phyloP scores from a whole-genome alignment of 2,888 invertebrate genomes.

The Glyphotaelius pellucidus region DNA sequence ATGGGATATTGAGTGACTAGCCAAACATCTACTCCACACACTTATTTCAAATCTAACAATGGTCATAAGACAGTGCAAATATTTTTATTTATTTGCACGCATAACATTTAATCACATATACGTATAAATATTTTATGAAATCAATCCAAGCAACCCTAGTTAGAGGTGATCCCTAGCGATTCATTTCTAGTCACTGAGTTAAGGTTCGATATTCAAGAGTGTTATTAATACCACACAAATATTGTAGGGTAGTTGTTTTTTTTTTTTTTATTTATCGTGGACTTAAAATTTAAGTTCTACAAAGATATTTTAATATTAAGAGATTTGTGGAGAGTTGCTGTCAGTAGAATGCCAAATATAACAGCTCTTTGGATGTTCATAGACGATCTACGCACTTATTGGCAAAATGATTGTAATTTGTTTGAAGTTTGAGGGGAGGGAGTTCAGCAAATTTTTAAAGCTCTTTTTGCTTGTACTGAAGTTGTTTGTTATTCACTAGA shows the following conservation, averaged over 20 bases:
- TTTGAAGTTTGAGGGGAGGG: no score
- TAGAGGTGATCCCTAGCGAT: not conserved
- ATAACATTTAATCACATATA: not conserved
- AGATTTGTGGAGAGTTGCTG: not conserved
- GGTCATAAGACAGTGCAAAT: not conserved
- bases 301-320: not conserved
- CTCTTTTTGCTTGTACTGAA: no score
- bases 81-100: not conserved
- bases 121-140: not conserved
- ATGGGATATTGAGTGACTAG: constrained; percentile 9
- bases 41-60: constrained; percentile 20
- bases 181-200: not conserved
- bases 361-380: no score
- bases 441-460: no score
- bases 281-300: not conserved
- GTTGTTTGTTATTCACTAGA: no score
- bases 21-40: not conserved
- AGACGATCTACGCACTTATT: no score
- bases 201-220: not conserved
- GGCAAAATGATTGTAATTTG: no score
- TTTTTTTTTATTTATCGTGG: not conserved
- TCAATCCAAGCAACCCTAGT: not conserved
- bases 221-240: not conserved
- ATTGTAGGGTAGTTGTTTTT: not conserved
- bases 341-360: not conserved